Evolutionary conservation across 2,113 vertebrate genomes (phyloP).

Genomic region (Phaetusa simplex): DNA sequence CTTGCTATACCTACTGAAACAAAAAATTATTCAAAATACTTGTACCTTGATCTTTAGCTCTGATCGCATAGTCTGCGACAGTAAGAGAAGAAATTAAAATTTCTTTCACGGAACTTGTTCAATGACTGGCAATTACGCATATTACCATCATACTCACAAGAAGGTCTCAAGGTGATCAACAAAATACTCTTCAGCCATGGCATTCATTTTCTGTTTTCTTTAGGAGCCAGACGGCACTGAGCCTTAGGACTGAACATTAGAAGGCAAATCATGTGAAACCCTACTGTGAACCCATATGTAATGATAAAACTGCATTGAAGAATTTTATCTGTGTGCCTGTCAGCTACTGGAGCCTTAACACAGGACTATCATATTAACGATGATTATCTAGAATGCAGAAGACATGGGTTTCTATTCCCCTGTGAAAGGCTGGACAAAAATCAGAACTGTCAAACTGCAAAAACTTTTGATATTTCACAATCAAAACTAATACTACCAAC

Average conservation of each 20-base stretch:
- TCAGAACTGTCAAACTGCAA: neutral
- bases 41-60: neutral
- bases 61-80: neutral
- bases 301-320: neutral
- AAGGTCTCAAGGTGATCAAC: neutral
- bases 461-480: neutral
- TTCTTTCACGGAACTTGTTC: neutral
- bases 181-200: neutral
- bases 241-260: neutral
- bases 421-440: neutral
- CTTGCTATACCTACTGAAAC: neutral
- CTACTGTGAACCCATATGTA: accelerated
- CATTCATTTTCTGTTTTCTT: neutral
- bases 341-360: neutral
- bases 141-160: neutral
- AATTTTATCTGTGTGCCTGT: neutral
- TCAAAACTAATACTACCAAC: neutral
- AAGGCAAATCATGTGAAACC: neutral
- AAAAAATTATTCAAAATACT: neutral
- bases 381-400: neutral
- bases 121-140: neutral
- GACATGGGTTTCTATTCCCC: neutral
- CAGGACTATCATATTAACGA: accelerated
- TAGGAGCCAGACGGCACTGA: neutral
- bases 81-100: neutral